Conservation (phyloP, 2,797 vertebrate genomes). For the Rhinoraja longicauda region DNA sequence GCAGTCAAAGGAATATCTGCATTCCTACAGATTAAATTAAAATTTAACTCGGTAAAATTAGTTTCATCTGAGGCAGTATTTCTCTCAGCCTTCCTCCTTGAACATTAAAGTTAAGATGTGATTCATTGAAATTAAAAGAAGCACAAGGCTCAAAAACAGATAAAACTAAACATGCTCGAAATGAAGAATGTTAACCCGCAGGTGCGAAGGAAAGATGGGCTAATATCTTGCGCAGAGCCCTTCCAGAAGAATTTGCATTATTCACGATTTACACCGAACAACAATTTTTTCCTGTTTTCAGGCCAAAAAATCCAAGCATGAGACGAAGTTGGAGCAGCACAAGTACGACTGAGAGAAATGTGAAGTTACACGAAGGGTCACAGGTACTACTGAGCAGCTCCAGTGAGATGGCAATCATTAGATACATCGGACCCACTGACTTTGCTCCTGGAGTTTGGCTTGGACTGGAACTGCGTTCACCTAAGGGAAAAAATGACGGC, state of each 20-base stretch:
- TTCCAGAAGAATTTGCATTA: not conserved
- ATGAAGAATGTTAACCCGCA: not conserved
- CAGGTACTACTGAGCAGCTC: slow-evolving; percentile 89
- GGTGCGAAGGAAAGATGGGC: not conserved
- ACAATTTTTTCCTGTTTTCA: slow-evolving; percentile 44
- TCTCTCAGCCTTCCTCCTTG: not conserved
- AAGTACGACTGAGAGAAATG: slow-evolving; percentile 50
- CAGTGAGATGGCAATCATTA: slow-evolving; percentile 83
- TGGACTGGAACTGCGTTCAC: slow-evolving; percentile 79
- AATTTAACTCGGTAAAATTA: not conserved
- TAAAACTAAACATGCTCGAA: not conserved
- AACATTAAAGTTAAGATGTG: not conserved
- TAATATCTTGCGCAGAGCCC: not conserved
- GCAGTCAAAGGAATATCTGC: not conserved
- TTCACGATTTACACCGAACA: not conserved
- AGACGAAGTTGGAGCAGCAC: slow-evolving; percentile 75
- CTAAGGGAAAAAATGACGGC: slow-evolving; percentile 86
- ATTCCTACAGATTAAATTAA: not conserved
- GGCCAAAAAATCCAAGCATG: slow-evolving; percentile 62
- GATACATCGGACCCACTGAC: slow-evolving; percentile 80
- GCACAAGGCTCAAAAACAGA: not conserved
- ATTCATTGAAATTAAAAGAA: not conserved
- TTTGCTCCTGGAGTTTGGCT: slow-evolving; percentile 87
- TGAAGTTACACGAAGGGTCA: slow-evolving; percentile 75
- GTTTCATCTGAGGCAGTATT: not conserved